Evolutionary conservation across 2,113 vertebrate genomes (phyloP), one percentile per base, ranked within the genome.

Genomic region (Malurus cyaneus): DNA sequence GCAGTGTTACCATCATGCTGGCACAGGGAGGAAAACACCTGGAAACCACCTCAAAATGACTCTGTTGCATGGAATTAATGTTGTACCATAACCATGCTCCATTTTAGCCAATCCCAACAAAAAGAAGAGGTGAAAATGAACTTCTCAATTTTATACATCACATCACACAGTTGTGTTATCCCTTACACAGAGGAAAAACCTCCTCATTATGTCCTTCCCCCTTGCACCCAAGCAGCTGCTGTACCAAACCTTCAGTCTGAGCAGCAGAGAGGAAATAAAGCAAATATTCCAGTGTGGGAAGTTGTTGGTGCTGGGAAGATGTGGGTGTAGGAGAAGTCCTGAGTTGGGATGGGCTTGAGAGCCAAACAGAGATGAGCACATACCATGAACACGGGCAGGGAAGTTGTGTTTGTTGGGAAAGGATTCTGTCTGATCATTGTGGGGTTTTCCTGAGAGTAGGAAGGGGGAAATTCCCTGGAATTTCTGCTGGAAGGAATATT

Each of bases 301-400:
- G 61, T 4, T 79, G 53, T 15, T 20, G 3, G 9, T 13, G 41
- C 28, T 8, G 41, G 44, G 17, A 26, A 14, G 36, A 11, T 8
- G 4, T 18, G 21, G 11, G 5, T 2, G 18, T 6, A 5, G 77
- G 36, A 56, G 11, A 23, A 4, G 5, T 36, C 53, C 46, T 59
- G 31, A 42, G 42, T 0, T 72, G n/a, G 18, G 31, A 29, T 29
- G 26, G 26, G 20, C 14, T 73, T 69, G 64, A 44, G 24, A 29
- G 39, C 47, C 54, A 36, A 78, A 32, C 28, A 12, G 4, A 2
- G 14, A 0, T 15, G 42, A 66, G 4, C 31, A 5, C 1, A 0
- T 28, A 9, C n/a, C 18, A 2, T 4, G 29, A 14, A 19, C 19
- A 14, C 8, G 26, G 26, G 34, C 23, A 67, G 36, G 31, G 60